Evolutionary conservation across 1,140 invertebrate genomes (phyloP), one percentile per base, ranked within the genome.

Genomic region (Physella acuta): DNA sequence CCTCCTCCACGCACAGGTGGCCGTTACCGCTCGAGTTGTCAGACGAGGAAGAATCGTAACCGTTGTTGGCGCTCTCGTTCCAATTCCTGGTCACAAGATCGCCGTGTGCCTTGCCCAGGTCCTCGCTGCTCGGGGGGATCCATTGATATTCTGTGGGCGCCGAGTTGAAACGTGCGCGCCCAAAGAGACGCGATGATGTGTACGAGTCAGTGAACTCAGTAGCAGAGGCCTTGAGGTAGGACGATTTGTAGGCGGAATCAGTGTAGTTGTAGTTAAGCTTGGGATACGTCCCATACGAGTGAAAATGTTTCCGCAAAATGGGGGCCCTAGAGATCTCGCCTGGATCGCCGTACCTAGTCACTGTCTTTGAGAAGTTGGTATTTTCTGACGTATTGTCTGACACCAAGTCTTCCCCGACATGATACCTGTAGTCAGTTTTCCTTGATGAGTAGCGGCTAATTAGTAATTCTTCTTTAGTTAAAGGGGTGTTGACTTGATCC

Each of bases 1-100:
- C 26, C 60, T 24, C 30, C 1, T 64, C 62, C 31, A 1, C 20
- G 17, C 52, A 28, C 17, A 64, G 8, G 5, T 56, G 31, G 1
- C 36, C 51, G 28, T 66, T 17, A 26, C 24, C 49, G 53, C 53
- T 36, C 31, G 51, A 34, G n/a, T 56, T 53, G 30, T 17, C 51
- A 1, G 64, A 66, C 20, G 51, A 55, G 8, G 64, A 66, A 3
- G 14, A 37, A 16, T 66, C 64, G 64, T 30, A 33, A 31, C 64
- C 64, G 33, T 66, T 66, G 24, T 66, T 66, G 2, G 64, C 64
- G 31, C 53, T 66, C 28, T 66, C 64, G 36, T 66, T 66, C 52
- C 64, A 56, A n/a, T 66, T 66, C 31, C 31, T 56, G 2, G 20
- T 34, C 14, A 39, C 33, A 1, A 66, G 3, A 36, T 66, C 64